Conservation (phyloP, 2,113 vertebrate genomes). For the Struthio camelus region DNA sequence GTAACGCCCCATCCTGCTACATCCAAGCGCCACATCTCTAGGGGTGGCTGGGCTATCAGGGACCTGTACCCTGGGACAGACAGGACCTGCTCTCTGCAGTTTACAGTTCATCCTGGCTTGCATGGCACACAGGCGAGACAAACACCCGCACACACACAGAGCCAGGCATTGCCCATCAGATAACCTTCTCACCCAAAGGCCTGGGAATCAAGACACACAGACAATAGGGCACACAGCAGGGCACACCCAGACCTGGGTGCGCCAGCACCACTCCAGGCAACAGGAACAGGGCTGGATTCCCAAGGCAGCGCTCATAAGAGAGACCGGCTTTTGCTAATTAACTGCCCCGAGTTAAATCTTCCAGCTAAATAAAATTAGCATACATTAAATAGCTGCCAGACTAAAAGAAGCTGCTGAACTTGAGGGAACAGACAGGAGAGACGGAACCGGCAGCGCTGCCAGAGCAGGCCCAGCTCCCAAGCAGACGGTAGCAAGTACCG, state of each 20-base stretch:
- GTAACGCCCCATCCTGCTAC: not conserved
- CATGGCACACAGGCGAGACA: not conserved
- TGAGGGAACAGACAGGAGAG: not conserved
- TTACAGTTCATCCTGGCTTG: accelerated
- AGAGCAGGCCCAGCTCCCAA: too few relatives aligned
- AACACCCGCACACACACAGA: too few relatives aligned
- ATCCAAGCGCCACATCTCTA: not conserved
- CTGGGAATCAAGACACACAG: not conserved
- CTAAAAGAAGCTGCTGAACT: not conserved
- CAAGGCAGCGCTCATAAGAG: not conserved
- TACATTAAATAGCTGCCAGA: not conserved
- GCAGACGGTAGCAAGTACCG: too few relatives aligned
- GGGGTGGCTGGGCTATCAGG: accelerated
- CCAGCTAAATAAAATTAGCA: not conserved
- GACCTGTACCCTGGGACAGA: not conserved
- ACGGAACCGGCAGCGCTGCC: accelerated
- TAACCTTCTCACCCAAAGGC: constrained; percentile 4
- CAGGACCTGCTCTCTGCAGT: not conserved
- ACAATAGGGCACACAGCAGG: not conserved
- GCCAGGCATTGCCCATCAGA: not conserved
- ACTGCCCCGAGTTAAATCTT: constrained; percentile 16
- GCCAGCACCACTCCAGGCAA: not conserved
- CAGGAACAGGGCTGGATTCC: not conserved
- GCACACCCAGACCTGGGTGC: not conserved
- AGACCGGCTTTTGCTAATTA: too few relatives aligned